These are phyloP conservation scores for Standfussiana lucernea DNA, from an alignment of 2,888 invertebrate genomes.

Conservation along the genomic window DNA sequence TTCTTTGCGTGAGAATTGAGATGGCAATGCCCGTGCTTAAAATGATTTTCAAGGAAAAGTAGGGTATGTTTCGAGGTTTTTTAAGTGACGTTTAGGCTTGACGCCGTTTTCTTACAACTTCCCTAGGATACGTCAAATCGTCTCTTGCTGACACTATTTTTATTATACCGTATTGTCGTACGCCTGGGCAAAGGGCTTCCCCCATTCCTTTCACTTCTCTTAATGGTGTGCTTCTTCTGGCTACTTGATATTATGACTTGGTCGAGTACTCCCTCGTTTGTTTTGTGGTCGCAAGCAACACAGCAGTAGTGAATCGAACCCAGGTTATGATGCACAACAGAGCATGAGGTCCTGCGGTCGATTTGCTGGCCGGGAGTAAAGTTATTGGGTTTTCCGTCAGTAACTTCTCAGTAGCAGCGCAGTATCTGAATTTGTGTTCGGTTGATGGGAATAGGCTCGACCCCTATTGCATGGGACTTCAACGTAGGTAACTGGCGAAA, in stretches of 20 bases:
- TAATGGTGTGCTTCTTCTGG: background rate
- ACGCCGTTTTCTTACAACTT: background rate
- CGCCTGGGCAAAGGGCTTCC: background rate
- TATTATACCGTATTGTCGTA: background rate
- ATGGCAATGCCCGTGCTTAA: background rate
- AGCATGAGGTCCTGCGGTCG: background rate
- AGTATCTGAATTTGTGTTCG: background rate
- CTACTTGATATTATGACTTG: background rate
- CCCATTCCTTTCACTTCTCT: background rate
- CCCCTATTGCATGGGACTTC: background rate
- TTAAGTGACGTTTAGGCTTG: background rate
- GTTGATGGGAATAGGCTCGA: background rate
- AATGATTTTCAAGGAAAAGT: background rate
- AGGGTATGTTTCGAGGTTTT: background rate
- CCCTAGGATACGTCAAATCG: background rate
- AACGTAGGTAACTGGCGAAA: background rate
- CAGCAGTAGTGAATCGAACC: background rate
- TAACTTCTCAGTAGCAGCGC: background rate
- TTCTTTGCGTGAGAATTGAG: constrained; percentile 1
- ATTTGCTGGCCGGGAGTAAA: background rate
- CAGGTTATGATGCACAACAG: too few species aligned
- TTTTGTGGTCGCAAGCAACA: background rate
- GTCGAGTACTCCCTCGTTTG: background rate
- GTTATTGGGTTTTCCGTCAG: background rate
- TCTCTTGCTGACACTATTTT: background rate